phyloP scores from a whole-genome alignment of 2,888 invertebrate species.

The Xanthia icteritia region DNA sequence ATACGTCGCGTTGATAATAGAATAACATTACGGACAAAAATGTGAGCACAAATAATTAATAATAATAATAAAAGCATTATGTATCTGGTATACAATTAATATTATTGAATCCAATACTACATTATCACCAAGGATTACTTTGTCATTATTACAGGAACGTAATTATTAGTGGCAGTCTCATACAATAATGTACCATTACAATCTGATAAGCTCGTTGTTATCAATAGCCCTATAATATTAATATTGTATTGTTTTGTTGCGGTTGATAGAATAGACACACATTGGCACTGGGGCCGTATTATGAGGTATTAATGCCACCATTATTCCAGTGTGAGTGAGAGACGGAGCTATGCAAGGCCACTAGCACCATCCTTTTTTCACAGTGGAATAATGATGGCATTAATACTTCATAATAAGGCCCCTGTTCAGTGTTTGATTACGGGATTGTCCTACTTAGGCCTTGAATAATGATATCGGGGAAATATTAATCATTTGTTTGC shows the following conservation, averaged over 20 bases:
- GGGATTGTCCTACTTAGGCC: neutral
- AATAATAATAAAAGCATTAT: neutral
- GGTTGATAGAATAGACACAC: neutral
- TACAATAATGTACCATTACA: neutral
- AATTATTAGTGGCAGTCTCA: neutral
- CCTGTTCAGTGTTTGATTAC: neutral
- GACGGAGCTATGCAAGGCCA: no score
- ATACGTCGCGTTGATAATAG: neutral
- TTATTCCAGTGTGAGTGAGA: no score
- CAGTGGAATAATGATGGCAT: no score
- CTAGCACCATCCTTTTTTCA: no score
- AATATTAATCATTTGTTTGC: neutral
- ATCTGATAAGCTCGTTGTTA: conserved; percentile 3
- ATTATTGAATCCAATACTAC: neutral
- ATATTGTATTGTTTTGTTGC: neutral
- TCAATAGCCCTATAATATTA: neutral
- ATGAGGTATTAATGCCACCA: no score
- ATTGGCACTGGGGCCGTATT: no score
- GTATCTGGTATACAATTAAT: neutral
- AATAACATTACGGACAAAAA: neutral
- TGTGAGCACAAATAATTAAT: neutral
- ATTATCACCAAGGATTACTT: neutral
- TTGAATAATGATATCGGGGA: neutral
- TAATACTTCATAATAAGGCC: no score
- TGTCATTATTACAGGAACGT: neutral